Base-by-base conservation (phyloP, 1,140 invertebrate genomes). In the Saxidomus purpurata region DNA sequence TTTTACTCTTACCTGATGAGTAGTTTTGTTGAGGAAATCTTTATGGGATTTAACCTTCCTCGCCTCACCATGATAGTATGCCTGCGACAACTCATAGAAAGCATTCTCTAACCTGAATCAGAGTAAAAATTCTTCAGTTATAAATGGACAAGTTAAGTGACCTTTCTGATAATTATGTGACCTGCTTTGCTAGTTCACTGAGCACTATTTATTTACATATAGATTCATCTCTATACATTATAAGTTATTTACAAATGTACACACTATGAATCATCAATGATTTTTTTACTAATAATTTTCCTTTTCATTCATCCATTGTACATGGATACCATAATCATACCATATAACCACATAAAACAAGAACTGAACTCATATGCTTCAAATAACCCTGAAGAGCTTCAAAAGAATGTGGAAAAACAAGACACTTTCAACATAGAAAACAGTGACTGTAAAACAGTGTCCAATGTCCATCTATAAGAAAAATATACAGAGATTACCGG, bases 401-500 rank as follows among this genome's bases (percentile, higher is more conserved):
- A 94, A 9, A 89, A 91, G 13, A 91, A 94, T 11, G 97, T 98
- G 55, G 97, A 96, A 40, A 98, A 98, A 96, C 97, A 97, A 93
- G 97, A 98, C 93, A 96, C 97, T 76, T 98, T 98, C 96, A 96
- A 96, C n/a, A 95, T 96, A 91, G 96, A 97, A 97, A 91, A 95
- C 96, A 91, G 97, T 97, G 22, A 93, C 97, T 40, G 96, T 97
- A 15, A 97, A 97, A 90, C 96, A 98, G 97, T 98, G 99, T 79
- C 96, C 98, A 59, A 97, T 97, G 89, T 98, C 98, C 84, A 97
- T 99, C 93, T 98, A 98, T 94, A 99, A 99, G 96, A 99, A 99
- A 95, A 99, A 99, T 96, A 99, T 99, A 93, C 98, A 99, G 96
- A 97, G 98, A 94, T 96, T n/a, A n/a, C n/a, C n/a, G n/a, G n/a